Base-by-base conservation (phyloP, 2,797 vertebrate species). In the Lophura swinhoii region DNA sequence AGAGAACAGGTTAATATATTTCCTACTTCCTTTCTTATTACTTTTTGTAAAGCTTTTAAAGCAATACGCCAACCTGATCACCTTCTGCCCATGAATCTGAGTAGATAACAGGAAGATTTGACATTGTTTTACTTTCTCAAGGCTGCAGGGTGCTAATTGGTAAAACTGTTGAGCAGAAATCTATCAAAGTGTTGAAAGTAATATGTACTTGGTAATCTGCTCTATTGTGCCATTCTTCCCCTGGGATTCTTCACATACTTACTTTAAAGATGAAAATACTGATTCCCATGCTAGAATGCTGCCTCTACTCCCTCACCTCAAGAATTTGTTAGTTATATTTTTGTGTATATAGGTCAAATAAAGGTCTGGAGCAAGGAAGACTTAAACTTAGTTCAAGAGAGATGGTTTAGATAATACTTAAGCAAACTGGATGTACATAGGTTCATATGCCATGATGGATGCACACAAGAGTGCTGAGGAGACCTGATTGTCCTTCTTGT, bases 351-450 rank as follows among this genome's bases (percentile, higher is more conserved):
- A 28, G 37, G 21, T 66, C 31, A 64, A 43, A 29, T 13, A 7
- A 16, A 70, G 29, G 39, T 64, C 48, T 89, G 35, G 39, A 87
- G 21, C 41, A 69, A 76, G 21, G n/a, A 71, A 60, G 6, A n/a
- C 9, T 5, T 41, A 33, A 2, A 15, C 23, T 60, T 67, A 43
- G 23, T 75, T 49, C 17, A 39, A 79, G 16, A 59, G 28, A 31
- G 7, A 11, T 22, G 17, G 33, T 29, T 70, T 44, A 81, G 53
- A 43, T 37, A 74, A 35, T 35, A 41, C 10, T 49, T 53, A 26
- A 29, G 21, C 26, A 68, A 44, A 60, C 24, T 39, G 24, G 1
- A 2, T 1, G 0, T 80, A 7, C 3, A 0, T 10, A 22, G 51
- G 4, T 81, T 39, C 10, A 0, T 49, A 22, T 28, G 18, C 31